Base-by-base conservation (phyloP, 2,888 invertebrate genomes). In the Myopa testacea region DNA sequence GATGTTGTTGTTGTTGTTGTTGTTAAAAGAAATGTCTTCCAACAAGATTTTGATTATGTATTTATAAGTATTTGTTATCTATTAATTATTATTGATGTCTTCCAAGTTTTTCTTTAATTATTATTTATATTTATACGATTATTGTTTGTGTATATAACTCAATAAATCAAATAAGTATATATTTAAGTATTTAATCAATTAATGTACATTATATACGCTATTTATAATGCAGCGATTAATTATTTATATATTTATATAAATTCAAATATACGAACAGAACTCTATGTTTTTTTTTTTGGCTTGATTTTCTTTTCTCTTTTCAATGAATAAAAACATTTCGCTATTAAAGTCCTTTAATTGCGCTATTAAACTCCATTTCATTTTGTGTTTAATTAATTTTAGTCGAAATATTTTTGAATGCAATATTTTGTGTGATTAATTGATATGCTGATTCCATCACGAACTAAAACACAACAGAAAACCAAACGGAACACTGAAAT, bases 401-500 rank as follows among this genome's bases (percentile, higher is more conserved):
- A 10, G 50, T 50, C 26, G 71, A 71, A 80, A 77, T 78, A 74
- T 80, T 19, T 76, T 69, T 78, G 79, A 73, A 79, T 80, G 80
- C 76, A 69, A 52, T 79, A 63, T 65, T 69, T 69, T 50, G 82
- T 82, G 83, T 84, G 81, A 71, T 83, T 85, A 87, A 88, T 88
- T 88, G 88, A 88, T 88, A 88, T 88, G 88, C 88, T 88, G 88
- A 87, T 88, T 88, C 86, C 87, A 86, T 87, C 84, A 86, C 84
- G 79, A 84, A 87, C 84, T 83, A 83, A 83, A 83, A 81, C 67
- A 19, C 38, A 12, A 76, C 69, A 70, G n/a, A 0, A n/a, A 38
- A 72, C 26, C 40, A 12, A 77, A 77, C 40, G 50, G 58, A 71
- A 68, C n/a, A 45, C 52, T 8, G 78, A 52, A 69, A 34, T 72